Base-by-base conservation (phyloP, 2,888 invertebrate genomes). In the Apotomis capreana region DNA sequence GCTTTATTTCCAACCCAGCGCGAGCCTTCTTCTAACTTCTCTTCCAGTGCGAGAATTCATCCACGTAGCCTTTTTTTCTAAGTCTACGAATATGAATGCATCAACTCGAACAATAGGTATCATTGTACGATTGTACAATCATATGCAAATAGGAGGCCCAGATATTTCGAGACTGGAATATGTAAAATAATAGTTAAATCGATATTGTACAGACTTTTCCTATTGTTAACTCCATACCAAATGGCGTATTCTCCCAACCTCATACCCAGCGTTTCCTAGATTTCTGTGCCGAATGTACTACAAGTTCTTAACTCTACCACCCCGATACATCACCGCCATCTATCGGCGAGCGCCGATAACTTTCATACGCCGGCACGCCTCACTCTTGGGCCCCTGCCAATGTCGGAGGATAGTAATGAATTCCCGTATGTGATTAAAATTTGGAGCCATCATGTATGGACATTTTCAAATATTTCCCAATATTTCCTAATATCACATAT, bases 331-430 rank as follows among this genome's bases (percentile, higher is more conserved):
- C 68, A 68, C 52, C 72, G 72, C 68, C 72, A 72, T 72, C 72
- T 72, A 72, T 68, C 68, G 72, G 36, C 64, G 10, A 8, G 37
- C 68, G 63, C 68, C 72, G 72, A 68, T 72, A 72, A 72, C 72
- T 68, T 71, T 68, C 71, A 71, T 68, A 67, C 71, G 61, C 70
- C 70, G 67, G 61, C 71, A 62, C 71, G 71, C 71, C 71, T 71
- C 60, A 26, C 57, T 44, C 57, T 58, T 72, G 72, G 72, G 72
- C 37, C 15, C 51, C 12, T 72, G 72, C 72, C 72, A 72, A 72
- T 52, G 63, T 52, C 62, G 58, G 40, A 13, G 52, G 70, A 65
- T 46, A 55, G 72, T 63, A 72, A 68, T 72, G 68, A 72, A 72
- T 72, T 72, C 68, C 40, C 26, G 54, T 67, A 15, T 63, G 51